Conservation (phyloP, 1,140 invertebrate species). For the Drosophila bipectinata region DNA sequence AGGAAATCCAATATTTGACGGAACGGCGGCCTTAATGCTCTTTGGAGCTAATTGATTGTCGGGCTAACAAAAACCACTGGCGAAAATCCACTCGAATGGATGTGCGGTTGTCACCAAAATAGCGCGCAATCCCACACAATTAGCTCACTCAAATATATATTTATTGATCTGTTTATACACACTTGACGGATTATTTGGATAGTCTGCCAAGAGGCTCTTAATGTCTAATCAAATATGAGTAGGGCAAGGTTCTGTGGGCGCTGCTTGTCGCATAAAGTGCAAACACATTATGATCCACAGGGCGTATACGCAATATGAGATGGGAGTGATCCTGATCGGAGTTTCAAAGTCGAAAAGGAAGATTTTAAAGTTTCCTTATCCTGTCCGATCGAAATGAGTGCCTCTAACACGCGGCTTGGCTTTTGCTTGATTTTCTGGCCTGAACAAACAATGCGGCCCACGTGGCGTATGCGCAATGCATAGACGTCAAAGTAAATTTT, state of each 20-base stretch:
- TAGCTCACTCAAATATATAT: slow-evolving; percentile 12
- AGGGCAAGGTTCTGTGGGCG: background rate
- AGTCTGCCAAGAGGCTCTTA: slow-evolving; percentile 35
- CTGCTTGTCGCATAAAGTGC: slow-evolving; percentile 2
- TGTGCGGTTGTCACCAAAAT: slow-evolving; percentile 15
- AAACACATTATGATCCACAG: background rate
- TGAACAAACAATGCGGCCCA: slow-evolving; percentile 44
- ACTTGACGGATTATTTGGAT: slow-evolving; percentile 22
- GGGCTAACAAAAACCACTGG: slow-evolving; percentile 9
- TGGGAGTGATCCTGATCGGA: too few species aligned
- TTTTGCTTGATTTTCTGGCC: slow-evolving; percentile 9
- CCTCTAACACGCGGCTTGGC: background rate
- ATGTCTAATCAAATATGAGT: slow-evolving; percentile 60
- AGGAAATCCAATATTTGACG: slow-evolving; percentile 40
- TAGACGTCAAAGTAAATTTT: slow-evolving; percentile 71
- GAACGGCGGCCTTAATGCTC: slow-evolving; percentile 19
- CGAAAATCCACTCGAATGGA: slow-evolving; percentile 9
- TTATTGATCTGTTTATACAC: slow-evolving; percentile 9
- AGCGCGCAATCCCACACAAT: slow-evolving; percentile 17
- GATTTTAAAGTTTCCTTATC: too few species aligned
- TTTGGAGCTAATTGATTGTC: slow-evolving; percentile 34
- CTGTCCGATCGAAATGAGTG: background rate
- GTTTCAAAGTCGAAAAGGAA: too few species aligned
- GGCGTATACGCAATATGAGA: background rate
- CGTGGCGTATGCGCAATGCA: slow-evolving; percentile 69